These are phyloP conservation scores for Galleria mellonella DNA, from an alignment of 1,140 invertebrate genomes.

Conservation along the genomic window DNA sequence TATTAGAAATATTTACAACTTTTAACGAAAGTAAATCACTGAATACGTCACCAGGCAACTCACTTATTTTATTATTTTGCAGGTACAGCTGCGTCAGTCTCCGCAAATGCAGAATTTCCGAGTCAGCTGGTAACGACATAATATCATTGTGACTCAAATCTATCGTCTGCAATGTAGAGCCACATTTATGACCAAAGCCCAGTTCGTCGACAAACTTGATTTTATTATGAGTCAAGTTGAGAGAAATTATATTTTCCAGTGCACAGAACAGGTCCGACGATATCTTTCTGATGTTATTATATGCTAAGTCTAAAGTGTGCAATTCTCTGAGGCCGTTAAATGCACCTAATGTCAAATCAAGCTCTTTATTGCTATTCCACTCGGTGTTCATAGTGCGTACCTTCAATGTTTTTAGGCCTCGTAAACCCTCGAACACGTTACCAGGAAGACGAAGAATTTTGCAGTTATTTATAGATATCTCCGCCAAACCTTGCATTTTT, in stretches of 20 bases:
- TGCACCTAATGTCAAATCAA: conserved; percentile 77
- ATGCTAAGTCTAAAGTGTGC: conserved; percentile 81
- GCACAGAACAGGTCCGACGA: conserved; percentile 83
- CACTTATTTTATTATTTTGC: conserved; percentile 83
- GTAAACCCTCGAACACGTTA: conserved; percentile 81
- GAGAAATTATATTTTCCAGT: conserved; percentile 80
- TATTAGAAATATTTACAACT: conserved; percentile 86
- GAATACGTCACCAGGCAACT: conserved; percentile 80
- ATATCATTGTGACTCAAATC: conserved; percentile 85
- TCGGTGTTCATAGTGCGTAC: conserved; percentile 81
- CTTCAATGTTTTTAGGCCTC: conserved; percentile 80
- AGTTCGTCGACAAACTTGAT: conserved; percentile 80
- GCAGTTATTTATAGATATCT: conserved; percentile 81
- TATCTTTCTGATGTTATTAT: conserved; percentile 83
- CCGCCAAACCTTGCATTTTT: conserved; percentile 80
- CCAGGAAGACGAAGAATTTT: conserved; percentile 82
- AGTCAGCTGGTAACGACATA: conserved; percentile 78
- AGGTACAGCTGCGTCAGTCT: conserved; percentile 83
- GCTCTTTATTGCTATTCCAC: conserved; percentile 78
- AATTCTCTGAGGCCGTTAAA: conserved; percentile 80
- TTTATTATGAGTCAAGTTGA: conserved; percentile 86
- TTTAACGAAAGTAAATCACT: conserved; percentile 80
- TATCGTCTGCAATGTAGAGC: conserved; percentile 78
- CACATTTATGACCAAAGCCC: conserved; percentile 76
- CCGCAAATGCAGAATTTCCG: conserved; percentile 78